These are phyloP conservation scores for Helicoverpa assulta DNA, from an alignment of 2,888 invertebrate species.

Conservation along the genomic window DNA sequence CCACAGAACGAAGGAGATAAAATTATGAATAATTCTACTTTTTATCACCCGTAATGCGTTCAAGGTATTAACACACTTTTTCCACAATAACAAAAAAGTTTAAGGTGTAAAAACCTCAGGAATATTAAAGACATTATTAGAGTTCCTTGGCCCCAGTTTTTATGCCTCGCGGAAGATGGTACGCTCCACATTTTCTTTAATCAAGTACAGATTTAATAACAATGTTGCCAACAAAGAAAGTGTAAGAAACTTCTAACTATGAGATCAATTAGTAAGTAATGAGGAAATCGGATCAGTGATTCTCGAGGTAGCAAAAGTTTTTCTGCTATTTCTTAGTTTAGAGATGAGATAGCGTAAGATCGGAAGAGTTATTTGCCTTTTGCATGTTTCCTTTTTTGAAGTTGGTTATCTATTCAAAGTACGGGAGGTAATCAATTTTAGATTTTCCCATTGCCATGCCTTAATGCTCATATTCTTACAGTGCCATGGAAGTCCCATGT, in stretches of 20 bases:
- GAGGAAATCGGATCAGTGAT: slow-evolving; percentile 30
- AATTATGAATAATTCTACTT: slow-evolving; percentile 27
- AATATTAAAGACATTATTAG: slow-evolving; percentile 44
- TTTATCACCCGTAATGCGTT: slow-evolving; percentile 25
- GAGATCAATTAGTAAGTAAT: slow-evolving; percentile 45
- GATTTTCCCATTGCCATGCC: too few relatives aligned
- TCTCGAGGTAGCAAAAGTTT: slow-evolving; percentile 15
- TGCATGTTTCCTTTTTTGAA: too few relatives aligned
- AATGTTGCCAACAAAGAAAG: slow-evolving; percentile 27
- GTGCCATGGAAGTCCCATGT: not conserved
- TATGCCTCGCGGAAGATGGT: slow-evolving; percentile 48
- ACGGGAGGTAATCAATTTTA: too few relatives aligned
- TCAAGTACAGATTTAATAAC: slow-evolving; percentile 32
- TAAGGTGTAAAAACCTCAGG: slow-evolving; percentile 33
- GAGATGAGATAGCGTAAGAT: not conserved
- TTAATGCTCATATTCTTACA: too few relatives aligned
- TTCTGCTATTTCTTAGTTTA: not conserved
- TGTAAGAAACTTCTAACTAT: slow-evolving; percentile 33
- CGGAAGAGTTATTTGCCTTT: too few relatives aligned
- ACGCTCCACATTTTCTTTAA: slow-evolving; percentile 39
- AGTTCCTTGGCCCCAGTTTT: slow-evolving; percentile 52
- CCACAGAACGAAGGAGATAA: slow-evolving; percentile 15
- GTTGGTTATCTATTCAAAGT: too few relatives aligned
- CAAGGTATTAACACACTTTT: slow-evolving; percentile 37
- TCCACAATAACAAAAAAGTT: slow-evolving; percentile 49